These are phyloP conservation scores for Hyppa rectilinea DNA, from an alignment of 2,888 invertebrate species.

Conservation along the genomic window DNA sequence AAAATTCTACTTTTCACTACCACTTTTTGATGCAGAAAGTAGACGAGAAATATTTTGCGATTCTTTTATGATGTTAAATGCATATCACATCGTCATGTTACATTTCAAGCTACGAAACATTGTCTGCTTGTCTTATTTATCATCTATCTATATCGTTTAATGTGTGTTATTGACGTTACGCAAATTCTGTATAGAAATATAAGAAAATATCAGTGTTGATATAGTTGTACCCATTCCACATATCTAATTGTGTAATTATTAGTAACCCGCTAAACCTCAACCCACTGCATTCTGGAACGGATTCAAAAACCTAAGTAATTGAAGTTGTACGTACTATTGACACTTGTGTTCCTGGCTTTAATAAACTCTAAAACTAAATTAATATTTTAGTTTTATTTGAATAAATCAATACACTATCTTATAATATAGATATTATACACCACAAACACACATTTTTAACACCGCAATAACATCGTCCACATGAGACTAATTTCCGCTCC, in stretches of 20 bases:
- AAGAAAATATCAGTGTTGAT: constrained; percentile 58
- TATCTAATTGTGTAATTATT: constrained; percentile 58
- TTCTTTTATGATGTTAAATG: constrained; percentile 25
- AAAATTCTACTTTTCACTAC: constrained; percentile 34
- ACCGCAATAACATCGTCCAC: no score
- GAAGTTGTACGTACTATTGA: constrained; percentile 75
- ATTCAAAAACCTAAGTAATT: constrained; percentile 68
- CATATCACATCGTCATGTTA: constrained; percentile 32
- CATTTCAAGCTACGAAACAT: constrained; percentile 20
- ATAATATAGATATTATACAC: no score
- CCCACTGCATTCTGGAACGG: constrained; percentile 62
- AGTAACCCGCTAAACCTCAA: constrained; percentile 40
- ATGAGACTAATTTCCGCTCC: no score
- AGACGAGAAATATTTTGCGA: constrained; percentile 30
- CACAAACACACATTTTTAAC: no score
- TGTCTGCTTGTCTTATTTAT: constrained; percentile 49
- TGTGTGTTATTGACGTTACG: constrained; percentile 51
- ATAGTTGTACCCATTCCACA: constrained; percentile 58
- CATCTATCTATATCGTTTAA: constrained; percentile 39
- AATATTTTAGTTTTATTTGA: constrained; percentile 31
- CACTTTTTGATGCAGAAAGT: constrained; percentile 33
- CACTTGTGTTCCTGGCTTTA: constrained; percentile 89
- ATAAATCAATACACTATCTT: not conserved
- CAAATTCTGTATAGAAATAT: constrained; percentile 48
- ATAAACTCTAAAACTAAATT: constrained; percentile 80